Evolutionary conservation across 2,888 invertebrate species (phyloP), one percentile per base, ranked within the genome.

Genomic region (Ectropis crepuscularia): DNA sequence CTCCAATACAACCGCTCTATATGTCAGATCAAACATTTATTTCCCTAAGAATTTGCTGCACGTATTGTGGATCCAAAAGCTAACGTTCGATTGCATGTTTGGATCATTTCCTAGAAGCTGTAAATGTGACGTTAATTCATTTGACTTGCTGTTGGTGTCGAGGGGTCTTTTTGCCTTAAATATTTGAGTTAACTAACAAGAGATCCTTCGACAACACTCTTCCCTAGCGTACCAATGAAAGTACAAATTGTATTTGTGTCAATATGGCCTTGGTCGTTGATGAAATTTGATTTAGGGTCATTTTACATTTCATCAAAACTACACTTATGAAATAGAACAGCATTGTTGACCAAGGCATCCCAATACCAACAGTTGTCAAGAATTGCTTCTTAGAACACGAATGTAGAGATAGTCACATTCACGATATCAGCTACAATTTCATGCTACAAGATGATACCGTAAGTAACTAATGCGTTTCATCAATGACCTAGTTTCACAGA

Each of bases 111-210:
- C 70, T 74, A 67, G 65, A 67, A 64, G 70, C 67, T 68, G 61
- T 72, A 69, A 73, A 72, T 87, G 79, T 83, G 77, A 83, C 80
- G 81, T 86, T 84, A 85, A 90, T 92, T 92, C 92, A 92, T 92
- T 92, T 92, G 92, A 92, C 92, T 92, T 92, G 92, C 89, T 87
- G 81, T 77, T 83, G 88, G 83, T 88, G 89, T 88, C 89, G 87
- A 87, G 81, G 89, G 89, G 77, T 88, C 83, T 74, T 71, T 74
- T 78, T 77, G 79, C 72, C 63, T 66, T 76, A 78, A n/a, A 78
- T 80, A 72, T 51, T 81, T 79, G 77, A 79, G 79, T 79, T 80
- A 81, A 84, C 78, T 79, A 72, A 77, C 71, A 72, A 79, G 75
- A 74, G 83, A 87, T 82, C 89, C 88, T 86, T 89, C 87, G 90